Conservation (phyloP, 2,113 vertebrate genomes). For the Salvelinus sp. region DNA sequence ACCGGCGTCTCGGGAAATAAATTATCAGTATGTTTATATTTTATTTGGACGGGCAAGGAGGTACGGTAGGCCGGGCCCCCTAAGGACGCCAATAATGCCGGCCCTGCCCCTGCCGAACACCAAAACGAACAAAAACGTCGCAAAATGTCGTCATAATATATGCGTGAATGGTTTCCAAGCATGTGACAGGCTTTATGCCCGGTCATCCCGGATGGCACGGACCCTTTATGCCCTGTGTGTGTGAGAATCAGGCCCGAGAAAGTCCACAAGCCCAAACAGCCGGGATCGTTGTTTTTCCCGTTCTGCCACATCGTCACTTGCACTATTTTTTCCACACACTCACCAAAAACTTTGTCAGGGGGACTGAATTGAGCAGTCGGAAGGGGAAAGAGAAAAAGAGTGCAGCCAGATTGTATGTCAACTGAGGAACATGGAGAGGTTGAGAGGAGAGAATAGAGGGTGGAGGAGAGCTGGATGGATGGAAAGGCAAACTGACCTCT, state of each 20-base stretch:
- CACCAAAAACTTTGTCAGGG: neutral
- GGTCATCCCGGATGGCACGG: too few species aligned
- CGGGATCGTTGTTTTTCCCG: conserved; percentile 13
- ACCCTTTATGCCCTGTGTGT: neutral
- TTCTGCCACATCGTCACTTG: conserved; percentile 19
- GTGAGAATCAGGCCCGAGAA: neutral
- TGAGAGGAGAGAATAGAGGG: neutral
- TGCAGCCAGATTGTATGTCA: neutral
- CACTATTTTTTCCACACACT: neutral
- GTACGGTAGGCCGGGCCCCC: too few species aligned
- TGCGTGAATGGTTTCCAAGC: too few species aligned
- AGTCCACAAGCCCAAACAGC: too few species aligned
- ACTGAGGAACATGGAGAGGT: neutral
- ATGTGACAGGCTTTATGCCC: too few species aligned
- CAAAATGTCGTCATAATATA: too few species aligned
- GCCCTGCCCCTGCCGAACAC: too few species aligned
- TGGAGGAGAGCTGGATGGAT: neutral
- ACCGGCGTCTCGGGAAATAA: too few species aligned
- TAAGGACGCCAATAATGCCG: too few species aligned
- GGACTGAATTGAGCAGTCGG: neutral
- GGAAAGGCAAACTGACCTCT: conserved; percentile 4
- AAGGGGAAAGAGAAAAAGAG: neutral
- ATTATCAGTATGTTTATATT: too few species aligned
- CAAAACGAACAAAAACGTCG: too few species aligned
- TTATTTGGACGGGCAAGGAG: too few species aligned